Base-by-base conservation (phyloP, 2,888 invertebrate species). In the Ceriagrion tenellum region DNA sequence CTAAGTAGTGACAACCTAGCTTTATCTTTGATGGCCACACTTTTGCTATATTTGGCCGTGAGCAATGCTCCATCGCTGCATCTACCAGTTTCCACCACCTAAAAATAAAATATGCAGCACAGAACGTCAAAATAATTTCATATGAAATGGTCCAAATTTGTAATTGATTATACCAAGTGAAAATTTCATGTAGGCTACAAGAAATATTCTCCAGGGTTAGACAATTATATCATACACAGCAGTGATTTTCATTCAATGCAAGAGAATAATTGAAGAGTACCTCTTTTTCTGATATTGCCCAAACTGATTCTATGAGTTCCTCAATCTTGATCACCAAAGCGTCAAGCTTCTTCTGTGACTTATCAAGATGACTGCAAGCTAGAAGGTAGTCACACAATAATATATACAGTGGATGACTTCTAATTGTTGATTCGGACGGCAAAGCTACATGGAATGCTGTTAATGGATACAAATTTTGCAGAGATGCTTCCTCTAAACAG, bases 351-450 rank as follows among this genome's bases (percentile, higher is more conserved):
- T 69, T 63, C 47, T 40, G 16, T n/a, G 69, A 69, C 16, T 35
- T 30, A n/a, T 93, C 93, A 40, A 93, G 69, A 40, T 93, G 93
- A 59, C 47, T 69, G 74, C 69, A 93, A 13, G 93, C 40, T 23
- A 63, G n/a, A 47, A 93, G 93, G 55, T 93, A 93, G 56, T 93
- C 93, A 93, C 63, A 47, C 16, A 93, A n/a, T n/a, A 93, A 63
- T 10, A n/a, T 6, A 74, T 69, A 93, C 47, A 93, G n/a, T 13
- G 69, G 93, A 47, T 93, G 93, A 47, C 40, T 93, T 47, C n/a
- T 40, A 93, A 47, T 93, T 4, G 35, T 56, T 13, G 93, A 16
- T 10, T 93, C 69, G 16, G 93, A 69, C 26, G 93, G 93, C 4
- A 69, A 55, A 40, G 13, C 16, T 47, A 93, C 63, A 69, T 23